Base-by-base conservation (phyloP, 2,113 vertebrate genomes). In the Lepisosteus osseus region DNA sequence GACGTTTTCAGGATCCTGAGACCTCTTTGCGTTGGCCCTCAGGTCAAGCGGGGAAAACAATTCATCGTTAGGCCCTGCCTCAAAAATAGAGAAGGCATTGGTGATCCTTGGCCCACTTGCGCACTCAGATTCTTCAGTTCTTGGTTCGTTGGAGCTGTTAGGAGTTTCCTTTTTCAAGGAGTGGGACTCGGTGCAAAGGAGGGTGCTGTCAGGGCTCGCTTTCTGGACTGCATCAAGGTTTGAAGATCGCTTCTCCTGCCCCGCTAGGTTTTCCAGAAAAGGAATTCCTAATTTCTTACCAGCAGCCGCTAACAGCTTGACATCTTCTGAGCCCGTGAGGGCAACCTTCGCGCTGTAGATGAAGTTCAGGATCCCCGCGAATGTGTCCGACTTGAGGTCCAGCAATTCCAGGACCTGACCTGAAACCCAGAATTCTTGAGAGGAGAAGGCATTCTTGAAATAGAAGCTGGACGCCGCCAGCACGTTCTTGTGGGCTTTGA, bases 41-140 rank as follows among this genome's bases (percentile, higher is more conserved):
- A 94, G 84, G 80, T 92, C 93, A 70, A 97, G 86, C 0, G 95
- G 94, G 77, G 94, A 95, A 86, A 98, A 97, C 76, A 93, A 92
- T 85, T 88, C 90, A 77, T 83, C 91, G 51, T 86, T 94, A 70
- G 87, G 90, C 77, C 95, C 93, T 0, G 91, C 94, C 80, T 98
- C 95, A 68, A 92, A 95, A 85, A 99, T 98, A 47, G 97, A 99
- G 83, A 98, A 99, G 2, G 97, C 97, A 67, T 99, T 99, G 69
- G 97, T 99, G 83, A 99, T 99, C 80, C 97, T 90, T 45, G 97
- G 97, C 71, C 96, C 97, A 15, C 88, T 96, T 44, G 91, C 80
- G 79, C 89, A 77, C 43, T 94, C 94, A 0, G 90, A 84, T 11
- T 98, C 96, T 78, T 96, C 95, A 0, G 85, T 88, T 65, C 90